Evolutionary conservation across 2,797 vertebrate species (phyloP).

Genomic region (Xenentodon cancila): DNA sequence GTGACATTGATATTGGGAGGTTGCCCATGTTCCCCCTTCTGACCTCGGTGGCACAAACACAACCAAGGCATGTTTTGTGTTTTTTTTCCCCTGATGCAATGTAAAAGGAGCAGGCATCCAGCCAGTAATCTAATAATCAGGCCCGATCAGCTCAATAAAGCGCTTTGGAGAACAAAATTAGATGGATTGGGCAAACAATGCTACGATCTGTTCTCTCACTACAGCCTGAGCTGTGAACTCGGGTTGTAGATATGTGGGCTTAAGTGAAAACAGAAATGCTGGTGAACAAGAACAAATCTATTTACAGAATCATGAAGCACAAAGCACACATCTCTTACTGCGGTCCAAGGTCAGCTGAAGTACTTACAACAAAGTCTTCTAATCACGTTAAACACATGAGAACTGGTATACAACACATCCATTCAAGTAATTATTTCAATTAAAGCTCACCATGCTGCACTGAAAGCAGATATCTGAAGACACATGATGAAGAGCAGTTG

Average conservation of each 20-base stretch:
- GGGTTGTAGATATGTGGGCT: slow-evolving; percentile 22
- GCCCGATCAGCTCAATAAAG: slow-evolving; percentile 71
- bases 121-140: slow-evolving; percentile 72
- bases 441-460: too few relatives aligned
- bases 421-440: too few relatives aligned
- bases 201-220: slow-evolving; percentile 55
- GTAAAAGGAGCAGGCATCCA: slow-evolving; percentile 27
- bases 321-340: too few relatives aligned
- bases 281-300: slow-evolving; percentile 1
- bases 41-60: slow-evolving; percentile 8
- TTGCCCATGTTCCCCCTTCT: not conserved
- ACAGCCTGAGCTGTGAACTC: slow-evolving; percentile 31
- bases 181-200: slow-evolving; percentile 75
- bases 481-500: too few relatives aligned
- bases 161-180: slow-evolving; percentile 67
- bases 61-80: slow-evolving; percentile 54
- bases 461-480: too few relatives aligned
- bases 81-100: slow-evolving; percentile 50
- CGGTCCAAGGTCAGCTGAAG: too few relatives aligned
- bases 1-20: too few relatives aligned
- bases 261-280: not conserved
- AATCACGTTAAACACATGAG: too few relatives aligned
- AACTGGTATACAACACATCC: too few relatives aligned
- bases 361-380: too few relatives aligned
- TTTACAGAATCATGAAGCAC: too few relatives aligned